phyloP scores from a whole-genome alignment of 2,113 vertebrate genomes.

The Platysteira castanea region DNA sequence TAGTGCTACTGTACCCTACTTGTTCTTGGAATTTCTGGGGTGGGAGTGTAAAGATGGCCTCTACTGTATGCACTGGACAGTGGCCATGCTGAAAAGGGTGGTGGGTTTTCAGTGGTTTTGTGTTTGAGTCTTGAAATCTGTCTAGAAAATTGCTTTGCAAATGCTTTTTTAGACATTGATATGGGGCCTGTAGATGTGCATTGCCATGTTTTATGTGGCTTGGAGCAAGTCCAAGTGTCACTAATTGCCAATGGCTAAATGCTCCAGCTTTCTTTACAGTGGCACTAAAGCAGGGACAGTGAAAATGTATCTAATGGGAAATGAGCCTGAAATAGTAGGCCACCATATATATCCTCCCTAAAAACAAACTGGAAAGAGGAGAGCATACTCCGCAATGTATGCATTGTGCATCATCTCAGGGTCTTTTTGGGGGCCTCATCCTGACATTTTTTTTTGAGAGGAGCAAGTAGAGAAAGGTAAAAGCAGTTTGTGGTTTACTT shows the following conservation, averaged over 20 bases:
- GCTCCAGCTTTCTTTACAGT: neutral
- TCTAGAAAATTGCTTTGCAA: neutral
- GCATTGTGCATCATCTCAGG: neutral
- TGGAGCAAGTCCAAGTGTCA: neutral
- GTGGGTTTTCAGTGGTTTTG: neutral
- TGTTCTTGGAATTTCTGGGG: neutral
- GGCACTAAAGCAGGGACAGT: neutral
- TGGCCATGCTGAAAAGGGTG: neutral
- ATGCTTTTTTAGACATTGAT: neutral
- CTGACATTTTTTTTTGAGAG: neutral
- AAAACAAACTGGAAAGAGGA: neutral
- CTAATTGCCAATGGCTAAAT: neutral
- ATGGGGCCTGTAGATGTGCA: neutral
- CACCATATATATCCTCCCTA: neutral
- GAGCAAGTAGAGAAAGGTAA: neutral
- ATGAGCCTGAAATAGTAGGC: neutral
- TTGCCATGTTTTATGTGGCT: neutral
- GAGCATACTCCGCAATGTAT: neutral
- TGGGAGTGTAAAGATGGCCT: neutral
- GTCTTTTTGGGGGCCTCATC: neutral
- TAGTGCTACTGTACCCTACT: neutral
- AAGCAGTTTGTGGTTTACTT: neutral
- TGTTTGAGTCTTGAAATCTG: neutral
- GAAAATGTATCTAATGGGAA: neutral
- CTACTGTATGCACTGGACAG: accelerated